Percentiles rank a stretch among this genome's conserved stretches.
Conservation (phyloP, 2,113 vertebrate genomes). For the Talpa occidentalis region DNA sequence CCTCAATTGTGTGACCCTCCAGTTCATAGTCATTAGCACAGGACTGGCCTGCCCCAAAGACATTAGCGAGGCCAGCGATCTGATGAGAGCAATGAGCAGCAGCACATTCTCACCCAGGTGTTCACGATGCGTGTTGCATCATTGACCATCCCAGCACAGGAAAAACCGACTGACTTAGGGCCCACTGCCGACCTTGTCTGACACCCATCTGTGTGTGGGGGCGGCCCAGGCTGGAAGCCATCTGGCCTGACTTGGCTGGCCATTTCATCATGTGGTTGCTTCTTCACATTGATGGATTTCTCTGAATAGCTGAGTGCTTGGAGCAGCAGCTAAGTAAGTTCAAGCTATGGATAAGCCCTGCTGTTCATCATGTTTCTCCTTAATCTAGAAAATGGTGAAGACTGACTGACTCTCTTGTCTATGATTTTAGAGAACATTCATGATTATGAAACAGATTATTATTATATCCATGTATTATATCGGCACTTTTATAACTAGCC, state of each 20-base stretch:
- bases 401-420: neutral
- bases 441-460: neutral
- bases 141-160: neutral
- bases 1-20: neutral
- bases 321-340: neutral
- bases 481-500: neutral
- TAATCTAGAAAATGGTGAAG: neutral
- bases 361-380: neutral
- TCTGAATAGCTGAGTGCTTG: neutral
- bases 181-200: conserved; percentile 11
- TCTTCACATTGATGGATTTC: conserved; percentile 35
- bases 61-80: neutral
- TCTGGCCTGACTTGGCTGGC: conserved; percentile 55
- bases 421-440: neutral
- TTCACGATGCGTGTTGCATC: neutral
- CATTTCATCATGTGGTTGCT: neutral
- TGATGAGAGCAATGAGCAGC: neutral
- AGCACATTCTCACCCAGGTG: neutral
- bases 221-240: neutral
- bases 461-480: neutral
- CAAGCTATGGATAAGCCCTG: neutral
- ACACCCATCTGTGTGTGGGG: conserved; percentile 31
- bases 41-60: conserved; percentile 33
- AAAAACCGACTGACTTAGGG: neutral
- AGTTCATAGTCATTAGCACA: conserved; percentile 66